These are phyloP conservation scores for Chromoteleia sp. DNA, from an alignment of 2,888 invertebrate genomes.

Conservation along the genomic window DNA sequence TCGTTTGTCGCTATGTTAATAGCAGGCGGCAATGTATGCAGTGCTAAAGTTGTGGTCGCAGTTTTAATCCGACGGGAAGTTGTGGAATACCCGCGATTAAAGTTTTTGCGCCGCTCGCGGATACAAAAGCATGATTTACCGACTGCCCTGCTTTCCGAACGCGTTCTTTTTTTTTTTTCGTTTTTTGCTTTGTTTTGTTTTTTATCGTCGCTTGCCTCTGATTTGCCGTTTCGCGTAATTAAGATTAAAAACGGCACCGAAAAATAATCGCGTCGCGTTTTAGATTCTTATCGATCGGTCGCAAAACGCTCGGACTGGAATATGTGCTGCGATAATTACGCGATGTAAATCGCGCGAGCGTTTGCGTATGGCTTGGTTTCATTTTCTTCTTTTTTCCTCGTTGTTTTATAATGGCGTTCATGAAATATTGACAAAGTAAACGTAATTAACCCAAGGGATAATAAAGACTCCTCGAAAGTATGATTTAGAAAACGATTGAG, in stretches of 20 bases:
- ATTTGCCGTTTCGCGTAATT: neutral
- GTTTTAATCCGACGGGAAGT: slow-evolving; percentile 58
- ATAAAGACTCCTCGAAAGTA: slow-evolving; percentile 2
- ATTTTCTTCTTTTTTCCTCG: too few species aligned
- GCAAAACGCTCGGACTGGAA: neutral
- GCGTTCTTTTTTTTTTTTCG: too few species aligned
- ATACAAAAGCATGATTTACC: slow-evolving; percentile 40
- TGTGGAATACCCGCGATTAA: slow-evolving; percentile 53
- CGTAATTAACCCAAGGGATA: neutral
- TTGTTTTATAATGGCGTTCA: too few species aligned
- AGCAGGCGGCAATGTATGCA: slow-evolving; percentile 56
- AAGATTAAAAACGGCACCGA: slow-evolving; percentile 1
- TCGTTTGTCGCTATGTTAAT: slow-evolving; percentile 70
- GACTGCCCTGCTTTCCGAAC: slow-evolving; percentile 13
- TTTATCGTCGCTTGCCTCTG: too few species aligned
- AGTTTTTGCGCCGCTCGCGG: slow-evolving; percentile 47
- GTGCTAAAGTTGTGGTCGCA: slow-evolving; percentile 57
- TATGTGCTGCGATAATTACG: slow-evolving; percentile 23
- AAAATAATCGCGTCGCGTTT: neutral
- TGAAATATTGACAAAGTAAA: neutral
- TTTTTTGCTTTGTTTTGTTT: too few species aligned
- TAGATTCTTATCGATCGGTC: slow-evolving; percentile 1
- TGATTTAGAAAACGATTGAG: slow-evolving; percentile 17
- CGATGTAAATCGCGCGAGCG: slow-evolving; percentile 21
- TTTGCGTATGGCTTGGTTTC: slow-evolving; percentile 28